These are phyloP conservation scores for Machimus rusticus DNA, from an alignment of 2,888 invertebrate species.

Conservation along the genomic window DNA sequence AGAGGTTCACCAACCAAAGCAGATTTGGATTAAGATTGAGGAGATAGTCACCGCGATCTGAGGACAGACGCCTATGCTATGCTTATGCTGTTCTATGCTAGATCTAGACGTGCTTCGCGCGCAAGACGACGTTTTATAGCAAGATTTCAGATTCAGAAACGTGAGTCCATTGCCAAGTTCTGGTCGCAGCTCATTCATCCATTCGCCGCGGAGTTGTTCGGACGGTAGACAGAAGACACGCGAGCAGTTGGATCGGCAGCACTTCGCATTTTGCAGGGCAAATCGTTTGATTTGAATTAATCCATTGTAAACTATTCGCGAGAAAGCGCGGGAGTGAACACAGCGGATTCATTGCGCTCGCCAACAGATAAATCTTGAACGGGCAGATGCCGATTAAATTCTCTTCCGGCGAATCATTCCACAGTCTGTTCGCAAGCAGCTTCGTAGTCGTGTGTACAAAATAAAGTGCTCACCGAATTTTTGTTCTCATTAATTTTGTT, in stretches of 20 bases:
- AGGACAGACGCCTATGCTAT: not conserved
- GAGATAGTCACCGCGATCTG: not conserved
- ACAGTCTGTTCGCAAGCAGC: not conserved
- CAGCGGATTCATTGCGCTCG: not conserved
- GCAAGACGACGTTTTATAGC: not conserved
- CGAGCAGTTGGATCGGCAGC: not conserved
- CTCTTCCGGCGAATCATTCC: not conserved
- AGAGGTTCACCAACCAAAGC: not conserved
- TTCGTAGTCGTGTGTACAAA: not conserved
- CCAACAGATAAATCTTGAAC: not conserved
- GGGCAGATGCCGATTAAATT: not conserved
- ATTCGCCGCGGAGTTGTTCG: not conserved
- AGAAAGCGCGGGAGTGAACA: slow-evolving; percentile 13
- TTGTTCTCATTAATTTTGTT: not conserved
- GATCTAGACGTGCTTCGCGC: not conserved
- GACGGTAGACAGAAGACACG: not conserved
- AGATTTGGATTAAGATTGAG: not conserved
- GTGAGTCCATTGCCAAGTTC: slow-evolving; percentile 13
- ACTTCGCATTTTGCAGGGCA: not conserved
- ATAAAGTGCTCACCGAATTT: not conserved
- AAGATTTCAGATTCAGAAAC: not conserved
- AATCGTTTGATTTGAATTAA: not conserved
- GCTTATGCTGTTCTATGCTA: not conserved
- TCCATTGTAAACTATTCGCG: not conserved
- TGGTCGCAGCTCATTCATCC: not conserved